Evolutionary conservation across 1,140 invertebrate genomes (phyloP).

Genomic region (Trissolcus basalis): DNA sequence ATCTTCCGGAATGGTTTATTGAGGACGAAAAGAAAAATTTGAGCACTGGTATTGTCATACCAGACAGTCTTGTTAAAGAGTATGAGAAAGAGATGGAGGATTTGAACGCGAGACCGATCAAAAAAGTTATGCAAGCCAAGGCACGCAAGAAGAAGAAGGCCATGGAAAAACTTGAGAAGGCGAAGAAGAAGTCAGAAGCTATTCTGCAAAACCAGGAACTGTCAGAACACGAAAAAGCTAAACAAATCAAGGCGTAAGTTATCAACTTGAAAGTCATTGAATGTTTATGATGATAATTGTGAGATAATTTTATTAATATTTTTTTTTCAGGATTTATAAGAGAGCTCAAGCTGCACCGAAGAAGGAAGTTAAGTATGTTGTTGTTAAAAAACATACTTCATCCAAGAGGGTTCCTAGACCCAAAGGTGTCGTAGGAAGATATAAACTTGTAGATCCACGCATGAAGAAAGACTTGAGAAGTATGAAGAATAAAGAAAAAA

Average conservation of each 20-base stretch:
- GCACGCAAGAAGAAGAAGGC: slow-evolving; percentile 96
- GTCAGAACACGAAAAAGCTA: slow-evolving; percentile 92
- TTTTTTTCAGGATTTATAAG: slow-evolving; percentile 87
- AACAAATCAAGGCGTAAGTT: slow-evolving; percentile 91
- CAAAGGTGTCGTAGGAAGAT: slow-evolving; percentile 91
- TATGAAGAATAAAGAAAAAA: slow-evolving; percentile 81
- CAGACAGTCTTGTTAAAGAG: slow-evolving; percentile 84
- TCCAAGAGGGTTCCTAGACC: slow-evolving; percentile 87
- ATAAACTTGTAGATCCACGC: slow-evolving; percentile 94
- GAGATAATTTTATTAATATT: slow-evolving; percentile 18
- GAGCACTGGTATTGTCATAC: slow-evolving; percentile 85
- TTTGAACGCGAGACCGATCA: slow-evolving; percentile 95
- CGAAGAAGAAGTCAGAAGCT: slow-evolving; percentile 95
- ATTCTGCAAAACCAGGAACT: slow-evolving; percentile 94
- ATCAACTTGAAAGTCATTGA: no score
- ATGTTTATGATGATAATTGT: no score
- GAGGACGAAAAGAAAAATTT: slow-evolving; percentile 96
- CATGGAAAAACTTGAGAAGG: slow-evolving; percentile 90
- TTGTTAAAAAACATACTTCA: slow-evolving; percentile 91
- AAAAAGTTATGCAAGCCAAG: slow-evolving; percentile 99
- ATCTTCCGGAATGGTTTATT: slow-evolving; percentile 97
- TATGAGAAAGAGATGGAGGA: slow-evolving; percentile 88
- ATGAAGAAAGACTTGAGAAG: slow-evolving; percentile 95
- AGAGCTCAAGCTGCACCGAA: slow-evolving; percentile 90
- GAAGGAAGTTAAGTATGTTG: slow-evolving; percentile 94